phyloP scores from a whole-genome alignment of 2,113 vertebrate genomes.

The Gobio gobio region DNA sequence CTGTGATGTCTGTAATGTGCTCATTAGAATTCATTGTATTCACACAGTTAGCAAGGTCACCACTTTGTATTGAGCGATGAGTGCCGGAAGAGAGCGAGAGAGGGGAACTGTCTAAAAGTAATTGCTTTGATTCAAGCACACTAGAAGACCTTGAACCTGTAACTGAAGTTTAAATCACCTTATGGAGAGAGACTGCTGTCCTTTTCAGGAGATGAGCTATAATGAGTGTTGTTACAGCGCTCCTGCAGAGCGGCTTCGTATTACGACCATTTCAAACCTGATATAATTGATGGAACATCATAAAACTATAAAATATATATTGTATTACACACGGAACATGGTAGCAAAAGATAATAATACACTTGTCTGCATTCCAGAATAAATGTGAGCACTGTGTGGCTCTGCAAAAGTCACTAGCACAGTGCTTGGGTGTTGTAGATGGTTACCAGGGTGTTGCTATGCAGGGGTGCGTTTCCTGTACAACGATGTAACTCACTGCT shows the following conservation, averaged over 20 bases:
- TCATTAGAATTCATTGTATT: slow-evolving; percentile 50
- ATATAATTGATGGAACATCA: neutral
- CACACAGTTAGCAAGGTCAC: slow-evolving; percentile 50
- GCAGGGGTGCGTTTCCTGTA: no score
- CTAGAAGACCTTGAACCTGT: slow-evolving; percentile 70
- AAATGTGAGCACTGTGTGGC: neutral
- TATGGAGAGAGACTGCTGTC: neutral
- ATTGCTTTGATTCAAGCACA: slow-evolving; percentile 20
- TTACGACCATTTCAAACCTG: neutral
- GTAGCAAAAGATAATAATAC: neutral
- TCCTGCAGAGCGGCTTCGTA: neutral
- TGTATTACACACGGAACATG: neutral
- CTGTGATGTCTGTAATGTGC: slow-evolving; percentile 29
- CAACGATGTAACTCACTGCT: no score
- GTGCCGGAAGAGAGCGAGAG: slow-evolving; percentile 7
- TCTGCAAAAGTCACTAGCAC: no score
- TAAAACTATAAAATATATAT: neutral
- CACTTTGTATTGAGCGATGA: slow-evolving; percentile 22
- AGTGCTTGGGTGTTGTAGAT: no score
- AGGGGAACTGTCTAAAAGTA: slow-evolving; percentile 14
- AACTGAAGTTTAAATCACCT: slow-evolving; percentile 83
- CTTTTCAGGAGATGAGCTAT: neutral
- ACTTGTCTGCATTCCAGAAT: neutral
- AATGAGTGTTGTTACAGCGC: slow-evolving; percentile 4
- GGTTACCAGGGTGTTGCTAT: neutral